Evolutionary conservation across 2,888 invertebrate genomes (phyloP).

Genomic region (Nomada fabriciana): DNA sequence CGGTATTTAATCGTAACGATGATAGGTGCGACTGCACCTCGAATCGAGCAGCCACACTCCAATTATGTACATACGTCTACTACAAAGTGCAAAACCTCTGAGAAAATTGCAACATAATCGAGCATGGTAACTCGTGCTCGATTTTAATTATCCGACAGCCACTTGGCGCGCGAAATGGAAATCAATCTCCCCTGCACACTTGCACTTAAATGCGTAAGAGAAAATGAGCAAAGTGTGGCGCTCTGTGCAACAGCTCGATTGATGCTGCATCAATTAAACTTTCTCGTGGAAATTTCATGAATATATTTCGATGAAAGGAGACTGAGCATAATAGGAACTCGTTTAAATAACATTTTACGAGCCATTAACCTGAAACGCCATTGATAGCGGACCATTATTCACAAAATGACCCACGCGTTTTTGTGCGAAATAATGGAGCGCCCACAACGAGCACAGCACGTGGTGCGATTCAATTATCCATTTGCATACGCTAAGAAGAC

Average conservation of each 20-base stretch:
- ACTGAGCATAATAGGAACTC: too few relatives aligned
- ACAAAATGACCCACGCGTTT: background rate
- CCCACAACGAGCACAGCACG: background rate
- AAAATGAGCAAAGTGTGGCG: background rate
- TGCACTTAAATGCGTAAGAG: background rate
- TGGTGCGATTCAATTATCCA: background rate
- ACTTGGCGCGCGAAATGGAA: background rate
- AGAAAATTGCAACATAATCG: background rate
- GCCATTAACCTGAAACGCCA: too few relatives aligned
- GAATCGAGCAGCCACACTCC: background rate
- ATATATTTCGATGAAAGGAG: background rate
- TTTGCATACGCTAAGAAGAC: background rate
- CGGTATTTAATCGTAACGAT: slow-evolving; percentile 32
- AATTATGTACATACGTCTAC: slow-evolving; percentile 15
- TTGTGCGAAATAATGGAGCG: background rate
- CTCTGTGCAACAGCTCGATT: background rate
- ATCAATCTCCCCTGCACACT: background rate
- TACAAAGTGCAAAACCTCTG: background rate
- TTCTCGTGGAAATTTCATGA: background rate
- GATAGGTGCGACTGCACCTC: slow-evolving; percentile 27
- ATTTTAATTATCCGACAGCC: slow-evolving; percentile 24
- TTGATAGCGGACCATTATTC: slow-evolving; percentile 9
- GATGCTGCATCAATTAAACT: background rate
- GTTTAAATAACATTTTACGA: too few relatives aligned
- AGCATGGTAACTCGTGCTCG: too few relatives aligned